Evolutionary conservation across 2,113 vertebrate species (phyloP).

Genomic region (Plecotus auritus): DNA sequence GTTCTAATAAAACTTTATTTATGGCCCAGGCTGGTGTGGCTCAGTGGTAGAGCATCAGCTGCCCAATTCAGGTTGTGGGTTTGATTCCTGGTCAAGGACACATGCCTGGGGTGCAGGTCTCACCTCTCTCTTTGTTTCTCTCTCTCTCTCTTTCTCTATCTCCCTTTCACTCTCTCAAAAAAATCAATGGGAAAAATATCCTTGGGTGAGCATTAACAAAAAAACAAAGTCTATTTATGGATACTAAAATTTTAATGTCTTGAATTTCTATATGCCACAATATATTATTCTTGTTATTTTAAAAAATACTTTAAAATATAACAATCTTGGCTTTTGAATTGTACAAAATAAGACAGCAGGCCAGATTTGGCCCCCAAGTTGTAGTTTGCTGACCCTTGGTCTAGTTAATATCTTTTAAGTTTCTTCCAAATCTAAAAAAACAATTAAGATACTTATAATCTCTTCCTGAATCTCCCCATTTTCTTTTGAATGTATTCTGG

Average conservation of each 20-base stretch:
- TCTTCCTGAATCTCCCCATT: background rate
- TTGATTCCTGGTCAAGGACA: too few relatives aligned
- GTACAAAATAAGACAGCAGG: background rate
- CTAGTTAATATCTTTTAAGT: background rate
- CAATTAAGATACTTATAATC: background rate
- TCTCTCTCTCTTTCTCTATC: too few relatives aligned
- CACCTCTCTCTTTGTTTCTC: too few relatives aligned
- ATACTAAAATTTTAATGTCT: constrained; percentile 25
- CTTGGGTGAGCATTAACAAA: too few relatives aligned
- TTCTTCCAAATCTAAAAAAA: background rate
- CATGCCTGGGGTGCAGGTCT: too few relatives aligned
- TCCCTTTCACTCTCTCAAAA: too few relatives aligned
- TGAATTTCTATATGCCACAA: background rate
- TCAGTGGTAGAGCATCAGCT: too few relatives aligned
- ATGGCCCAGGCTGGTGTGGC: background rate
- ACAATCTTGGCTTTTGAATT: background rate
- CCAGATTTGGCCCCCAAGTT: background rate
- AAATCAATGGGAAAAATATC: too few relatives aligned
- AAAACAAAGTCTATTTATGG: background rate
- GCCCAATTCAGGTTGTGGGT: too few relatives aligned
- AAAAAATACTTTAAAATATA: background rate
- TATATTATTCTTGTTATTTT: background rate
- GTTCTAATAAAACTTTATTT: background rate
- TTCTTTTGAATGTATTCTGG: background rate
- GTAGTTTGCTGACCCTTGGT: background rate